Conservation (phyloP, 2,113 vertebrate species). For the Nothocercus nigrocapillus region DNA sequence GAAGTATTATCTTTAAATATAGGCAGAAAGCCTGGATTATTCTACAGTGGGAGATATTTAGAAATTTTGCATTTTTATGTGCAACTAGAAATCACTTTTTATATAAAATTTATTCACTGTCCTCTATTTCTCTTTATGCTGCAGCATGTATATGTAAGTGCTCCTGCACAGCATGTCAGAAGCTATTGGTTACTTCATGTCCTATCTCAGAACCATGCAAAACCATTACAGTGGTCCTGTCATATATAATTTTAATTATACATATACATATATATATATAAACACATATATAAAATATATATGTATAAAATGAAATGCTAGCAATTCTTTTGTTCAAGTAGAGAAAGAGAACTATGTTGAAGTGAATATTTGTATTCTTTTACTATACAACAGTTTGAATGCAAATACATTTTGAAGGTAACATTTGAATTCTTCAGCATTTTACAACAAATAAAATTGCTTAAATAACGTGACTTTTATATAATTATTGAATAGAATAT, state of each 20-base stretch:
- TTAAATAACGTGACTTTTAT: not conserved
- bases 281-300: no score
- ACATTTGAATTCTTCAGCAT: not conserved
- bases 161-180: not conserved
- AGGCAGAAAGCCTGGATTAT: not conserved
- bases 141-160: not conserved
- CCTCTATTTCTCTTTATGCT: not conserved
- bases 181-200: not conserved
- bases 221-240: not conserved
- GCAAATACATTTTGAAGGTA: not conserved
- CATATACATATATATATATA: no score
- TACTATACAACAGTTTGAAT: no score
- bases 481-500: not conserved
- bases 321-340: not conserved
- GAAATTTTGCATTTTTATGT: not conserved
- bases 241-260: not conserved
- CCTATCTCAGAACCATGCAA: not conserved
- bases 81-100: not conserved
- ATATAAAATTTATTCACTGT: not conserved
- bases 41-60: not conserved
- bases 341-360: not conserved
- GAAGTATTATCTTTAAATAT: not conserved
- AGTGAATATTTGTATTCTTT: not conserved
- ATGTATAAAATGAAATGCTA: not conserved
- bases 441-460: not conserved